Evolutionary conservation across 2,888 invertebrate genomes (phyloP), one percentile per base, ranked within the genome.

Genomic region (Theretra japonica): DNA sequence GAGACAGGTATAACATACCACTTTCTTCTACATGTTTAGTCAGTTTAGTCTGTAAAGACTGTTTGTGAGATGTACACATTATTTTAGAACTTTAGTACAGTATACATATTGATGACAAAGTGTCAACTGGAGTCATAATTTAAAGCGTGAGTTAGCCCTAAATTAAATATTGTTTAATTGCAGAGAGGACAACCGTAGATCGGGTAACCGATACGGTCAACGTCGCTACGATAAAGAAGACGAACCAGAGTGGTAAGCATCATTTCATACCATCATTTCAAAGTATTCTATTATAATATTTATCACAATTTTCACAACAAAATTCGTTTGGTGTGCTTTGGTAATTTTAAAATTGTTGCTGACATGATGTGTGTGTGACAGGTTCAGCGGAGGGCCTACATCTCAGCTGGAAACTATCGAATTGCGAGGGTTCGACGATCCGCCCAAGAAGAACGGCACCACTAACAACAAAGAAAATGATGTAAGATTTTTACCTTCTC

Each of bases 321-420:
- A 17, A n/a, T n/a, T 4, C 19, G 5, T n/a, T 3, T 15, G 11
- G 4, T 3, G 0, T 19, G 0, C 4, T 53, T 11, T 15, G 7
- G 19, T 19, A 5, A n/a, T 4, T 6, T 19, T 53, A n/a, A 53
- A n/a, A n/a, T 1, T 53, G 53, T 53, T 53, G 5, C n/a, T 53
- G 15, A 59, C 6, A 17, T 15, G 5, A 11, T 8, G 5, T 21
- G 21, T 21, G 21, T 21, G 21, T 21, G 2, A 2, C 80, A 94
- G 95, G 96, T 97, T 97, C 85, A 97, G 97, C 82, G 97, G 97
- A 74, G 99, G 98, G 62, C 99, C 99, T 65, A 97, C 97, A 75
- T 98, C 98, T 75, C 97, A 98, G 87, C 89, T 96, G 84, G 99
- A 99, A 83, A 98, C 98, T 56, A 99, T 99, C 82, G 99, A 99